Percentiles rank a stretch among this genome's conserved stretches.
Conservation (phyloP, 2,113 vertebrate genomes). For the Brachypodius melanocephalos region DNA sequence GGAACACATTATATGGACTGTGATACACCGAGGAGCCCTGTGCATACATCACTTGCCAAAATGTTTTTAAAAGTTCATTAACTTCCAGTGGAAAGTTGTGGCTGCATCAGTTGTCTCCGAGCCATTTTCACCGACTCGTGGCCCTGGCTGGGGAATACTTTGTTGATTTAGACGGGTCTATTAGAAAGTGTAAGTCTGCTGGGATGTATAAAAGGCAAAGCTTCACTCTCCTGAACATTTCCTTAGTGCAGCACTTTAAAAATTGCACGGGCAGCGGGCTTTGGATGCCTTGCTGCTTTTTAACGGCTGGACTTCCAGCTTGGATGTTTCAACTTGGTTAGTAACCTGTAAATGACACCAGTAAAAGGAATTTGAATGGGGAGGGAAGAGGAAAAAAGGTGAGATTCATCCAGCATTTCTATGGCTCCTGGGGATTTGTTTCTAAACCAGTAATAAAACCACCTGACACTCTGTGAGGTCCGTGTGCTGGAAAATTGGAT, state of each 20-base stretch:
- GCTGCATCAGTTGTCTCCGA: conserved; percentile 24
- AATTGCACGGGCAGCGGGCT: conserved; percentile 27
- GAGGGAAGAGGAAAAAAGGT: not conserved
- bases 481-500: not conserved
- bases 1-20: not conserved
- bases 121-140: conserved; percentile 31
- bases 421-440: not conserved
- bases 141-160: conserved; percentile 51
- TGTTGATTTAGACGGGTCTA: conserved; percentile 65
- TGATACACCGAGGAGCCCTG: conserved; percentile 9
- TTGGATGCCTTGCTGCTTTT: conserved; percentile 46
- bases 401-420: not conserved
- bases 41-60: conserved; percentile 30
- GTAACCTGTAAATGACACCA: conserved; percentile 67
- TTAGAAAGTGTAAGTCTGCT: conserved; percentile 53
- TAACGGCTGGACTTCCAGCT: conserved; percentile 59
- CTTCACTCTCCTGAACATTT: conserved; percentile 50
- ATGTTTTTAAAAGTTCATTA: conserved; percentile 68
- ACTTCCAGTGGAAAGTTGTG: conserved; percentile 59
- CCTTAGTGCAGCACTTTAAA: conserved; percentile 56
- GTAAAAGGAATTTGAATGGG: conserved; percentile 12
- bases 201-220: conserved; percentile 59
- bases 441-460: not conserved
- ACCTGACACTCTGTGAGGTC: not conserved
- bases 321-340: conserved; percentile 64